These are phyloP conservation scores for Tribolium freemani DNA, from an alignment of 2,888 invertebrate species.

Conservation along the genomic window DNA sequence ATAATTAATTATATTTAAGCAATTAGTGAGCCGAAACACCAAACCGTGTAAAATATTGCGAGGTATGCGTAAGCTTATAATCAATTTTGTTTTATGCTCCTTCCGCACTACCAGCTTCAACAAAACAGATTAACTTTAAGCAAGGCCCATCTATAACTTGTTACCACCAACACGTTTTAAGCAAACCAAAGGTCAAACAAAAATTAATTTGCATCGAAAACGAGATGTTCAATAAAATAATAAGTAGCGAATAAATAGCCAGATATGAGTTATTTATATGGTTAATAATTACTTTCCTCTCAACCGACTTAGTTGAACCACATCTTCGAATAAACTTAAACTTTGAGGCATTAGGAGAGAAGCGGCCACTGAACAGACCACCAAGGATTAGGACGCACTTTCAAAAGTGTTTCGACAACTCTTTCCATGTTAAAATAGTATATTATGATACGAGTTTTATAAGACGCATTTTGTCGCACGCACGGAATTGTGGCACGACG, in stretches of 20 bases:
- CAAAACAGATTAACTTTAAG: conserved; percentile 35
- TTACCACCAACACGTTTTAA: background rate
- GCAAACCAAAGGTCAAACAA: background rate
- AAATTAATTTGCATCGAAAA: background rate
- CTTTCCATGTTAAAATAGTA: too few species aligned
- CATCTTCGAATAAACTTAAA: background rate
- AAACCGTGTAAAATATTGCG: conserved; percentile 47
- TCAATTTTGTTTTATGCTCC: conserved; percentile 47
- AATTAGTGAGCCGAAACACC: conserved; percentile 49
- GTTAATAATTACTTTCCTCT: too few species aligned
- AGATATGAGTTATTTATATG: background rate
- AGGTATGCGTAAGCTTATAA: conserved; percentile 50
- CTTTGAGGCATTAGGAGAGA: background rate
- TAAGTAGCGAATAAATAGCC: too few species aligned
- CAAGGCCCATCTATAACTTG: conserved; percentile 25
- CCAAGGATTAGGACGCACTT: background rate
- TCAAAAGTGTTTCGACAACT: background rate
- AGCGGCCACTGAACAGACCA: conserved; percentile 1
- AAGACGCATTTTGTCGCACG: too few species aligned
- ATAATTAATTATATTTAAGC: conserved; percentile 53
- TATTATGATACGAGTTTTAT: too few species aligned
- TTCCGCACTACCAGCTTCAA: conserved; percentile 27
- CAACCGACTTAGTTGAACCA: background rate
- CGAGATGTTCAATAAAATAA: too few species aligned
- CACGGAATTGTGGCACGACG: too few species aligned